Base-by-base conservation (phyloP, 2,797 vertebrate genomes). In the Brotogeris chrysoptera region DNA sequence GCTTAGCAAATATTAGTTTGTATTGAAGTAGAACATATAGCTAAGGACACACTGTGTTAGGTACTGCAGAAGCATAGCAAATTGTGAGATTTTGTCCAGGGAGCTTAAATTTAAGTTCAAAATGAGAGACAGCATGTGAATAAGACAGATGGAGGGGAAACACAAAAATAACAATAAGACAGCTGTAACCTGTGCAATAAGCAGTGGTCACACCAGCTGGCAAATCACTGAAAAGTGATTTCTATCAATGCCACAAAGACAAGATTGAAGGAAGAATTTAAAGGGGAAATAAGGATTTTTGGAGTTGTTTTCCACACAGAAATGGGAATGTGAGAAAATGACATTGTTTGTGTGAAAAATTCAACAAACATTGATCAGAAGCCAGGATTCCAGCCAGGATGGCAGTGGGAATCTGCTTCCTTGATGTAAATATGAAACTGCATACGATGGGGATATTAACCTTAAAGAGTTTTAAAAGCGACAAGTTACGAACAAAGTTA, bases 111-210 rank as follows among this genome's bases (percentile, higher is more conserved):
- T 92, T 92, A 85, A 95, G 93, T 90, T 81, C 66, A 73, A 94
- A 94, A 93, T 92, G 85, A 93, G 69, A 95, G 80, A 92, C 88
- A 95, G 92, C 93, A 95, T 88, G 93, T 97, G 94, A 90, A 95
- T 90, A 94, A 95, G 93, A 95, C 92, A 94, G 95, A 96, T 96
- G 94, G 96, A 94, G 83, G 81, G 66, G 86, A 95, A 96, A 95
- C 59, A 88, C 80, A 92, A 87, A 95, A 97, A 91, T 90, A 94
- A 80, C 88, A 92, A 77, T 88, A 92, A 94, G 94, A 90, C 94
- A 97, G 93, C 93, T 96, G 95, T 88, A 96, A 86, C 82, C 73
- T 91, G 66, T 47, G 70, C 44, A 93, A 39, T 88, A 86, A 88
- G 77, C 92, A 96, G 85, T 93, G 95, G 94, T 93, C 94, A 90